Evolutionary conservation across 2,797 vertebrate genomes (phyloP), one percentile per base, ranked within the genome.

Genomic region (Argya squamiceps): DNA sequence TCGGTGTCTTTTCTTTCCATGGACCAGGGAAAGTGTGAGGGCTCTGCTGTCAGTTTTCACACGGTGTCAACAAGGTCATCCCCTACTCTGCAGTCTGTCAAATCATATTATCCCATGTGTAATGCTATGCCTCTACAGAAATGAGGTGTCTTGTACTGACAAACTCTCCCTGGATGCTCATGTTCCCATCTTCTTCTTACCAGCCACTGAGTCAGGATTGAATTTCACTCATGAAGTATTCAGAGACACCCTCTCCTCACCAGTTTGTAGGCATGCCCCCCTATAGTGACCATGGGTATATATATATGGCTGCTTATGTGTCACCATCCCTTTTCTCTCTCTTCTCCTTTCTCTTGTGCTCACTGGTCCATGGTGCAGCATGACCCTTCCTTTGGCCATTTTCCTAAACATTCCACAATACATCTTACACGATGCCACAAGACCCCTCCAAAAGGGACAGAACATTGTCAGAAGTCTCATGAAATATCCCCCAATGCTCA

Each of bases 191-290:
- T 20, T 74, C 30, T 23, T 74, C 56, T 43, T 68, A 46, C 29
- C 26, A 55, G 6, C 19, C 44, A 47, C 29, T 10, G 12, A 59
- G 11, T 47, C 43, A 69, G 44, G 55, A 59, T 4, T 59, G 14
- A 93, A 63, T 68, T 73, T 91, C 49, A n/a, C 13, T 15, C 11
- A 8, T 11, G 37, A 88, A 82, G 70, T 24, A 49, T 14, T 7
- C 17, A 17, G 26, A 2, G 2, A 8, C 3, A 3, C 4, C 2
- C 17, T 39, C 21, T 59, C 6, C n/a, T 46, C 18, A 13, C 5
- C 5, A 3, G 11, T 65, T 63, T 5, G 4, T 36, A 69, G 32
- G 22, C 18, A 47, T 9, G 21, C 0, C 5, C 3, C 2, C 1
- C 41, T 20, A 2, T 1, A 39, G 27, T 37, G 62, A 18, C 30